Base-by-base conservation (phyloP, 2,888 invertebrate species). In the Catocala nupta region DNA sequence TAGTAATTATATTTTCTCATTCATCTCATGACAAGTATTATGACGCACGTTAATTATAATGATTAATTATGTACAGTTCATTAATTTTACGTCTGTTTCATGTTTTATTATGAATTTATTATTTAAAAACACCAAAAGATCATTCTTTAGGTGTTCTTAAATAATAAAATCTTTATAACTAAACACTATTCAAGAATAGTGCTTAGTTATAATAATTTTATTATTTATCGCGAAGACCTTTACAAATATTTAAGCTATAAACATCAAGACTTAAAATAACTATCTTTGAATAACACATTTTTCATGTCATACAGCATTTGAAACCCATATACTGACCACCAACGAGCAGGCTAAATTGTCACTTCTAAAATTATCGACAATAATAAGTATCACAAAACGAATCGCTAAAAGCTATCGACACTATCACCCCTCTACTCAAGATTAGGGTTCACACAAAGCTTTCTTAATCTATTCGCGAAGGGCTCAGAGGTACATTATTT, bases 381-480 rank as follows among this genome's bases (percentile, higher is more conserved):
- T 5, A 52, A 33, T 39, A 43, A 39, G 25, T 16, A 48, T 57
- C 53, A 53, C 57, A 25, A 54, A 36, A 42, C 49, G 2, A n/a
- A 55, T 59, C 59, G 59, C 53, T 42, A 36, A 34, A 43, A 53
- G 11, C 16, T 36, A 7, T 11, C 11, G 0, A 3, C 12, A 8
- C 7, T 49, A 44, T 69, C 71, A 61, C 88, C 74, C 75, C 88
- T 70, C 89, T 87, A 81, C 54, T 66, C 74, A 84, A 87, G 85
- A 87, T 88, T 86, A 87, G 88, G 89, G 90, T 86, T 86, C 66
- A 76, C 80, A 83, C 87, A 88, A 87, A 88, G 88, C 88, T 86
- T 82, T 74, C 84, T 85, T 76, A 88, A 90, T 91, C 89, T 89
- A 88, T 90, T 89, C 88, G 90, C 88, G 78, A 86, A 89, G 87